A percentile compares a stretch with the other conserved stretches of the same genome.
phyloP scores from a whole-genome alignment of 2,113 vertebrate genomes.

The Marmota flaviventris region DNA sequence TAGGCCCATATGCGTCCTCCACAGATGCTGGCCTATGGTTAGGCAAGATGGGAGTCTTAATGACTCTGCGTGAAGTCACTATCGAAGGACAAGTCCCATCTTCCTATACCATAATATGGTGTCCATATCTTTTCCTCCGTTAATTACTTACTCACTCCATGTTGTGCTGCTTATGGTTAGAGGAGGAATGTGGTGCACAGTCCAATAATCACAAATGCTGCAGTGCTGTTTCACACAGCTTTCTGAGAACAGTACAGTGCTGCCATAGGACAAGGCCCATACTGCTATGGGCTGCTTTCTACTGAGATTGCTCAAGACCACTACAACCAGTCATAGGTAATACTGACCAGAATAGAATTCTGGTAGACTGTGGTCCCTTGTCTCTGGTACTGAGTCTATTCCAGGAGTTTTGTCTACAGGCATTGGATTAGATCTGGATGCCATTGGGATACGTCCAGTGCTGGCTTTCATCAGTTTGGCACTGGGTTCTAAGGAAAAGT shows the following conservation, averaged over 20 bases:
- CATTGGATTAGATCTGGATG: neutral
- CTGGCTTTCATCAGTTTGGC: neutral
- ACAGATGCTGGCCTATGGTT: neutral
- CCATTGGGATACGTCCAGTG: neutral
- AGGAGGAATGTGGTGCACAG: neutral
- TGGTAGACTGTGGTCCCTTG: neutral
- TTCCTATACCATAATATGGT: neutral
- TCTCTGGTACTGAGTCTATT: neutral
- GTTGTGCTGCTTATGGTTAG: neutral
- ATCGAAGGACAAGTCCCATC: neutral
- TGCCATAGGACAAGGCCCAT: no score
- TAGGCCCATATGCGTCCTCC: neutral
- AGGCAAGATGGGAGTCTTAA: no score
- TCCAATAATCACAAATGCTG: neutral
- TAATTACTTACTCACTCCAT: neutral
- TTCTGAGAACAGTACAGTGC: neutral
- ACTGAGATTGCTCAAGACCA: neutral
- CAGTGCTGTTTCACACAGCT: neutral
- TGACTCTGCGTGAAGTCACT: no score
- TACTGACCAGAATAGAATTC: neutral
- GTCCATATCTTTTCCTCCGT: neutral
- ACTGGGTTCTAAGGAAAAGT: neutral
- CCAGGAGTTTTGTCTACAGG: neutral
- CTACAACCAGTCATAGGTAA: neutral
- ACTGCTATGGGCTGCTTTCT: neutral